Base-by-base conservation (phyloP, 2,888 invertebrate species). In the Ectemnius cavifrons region DNA sequence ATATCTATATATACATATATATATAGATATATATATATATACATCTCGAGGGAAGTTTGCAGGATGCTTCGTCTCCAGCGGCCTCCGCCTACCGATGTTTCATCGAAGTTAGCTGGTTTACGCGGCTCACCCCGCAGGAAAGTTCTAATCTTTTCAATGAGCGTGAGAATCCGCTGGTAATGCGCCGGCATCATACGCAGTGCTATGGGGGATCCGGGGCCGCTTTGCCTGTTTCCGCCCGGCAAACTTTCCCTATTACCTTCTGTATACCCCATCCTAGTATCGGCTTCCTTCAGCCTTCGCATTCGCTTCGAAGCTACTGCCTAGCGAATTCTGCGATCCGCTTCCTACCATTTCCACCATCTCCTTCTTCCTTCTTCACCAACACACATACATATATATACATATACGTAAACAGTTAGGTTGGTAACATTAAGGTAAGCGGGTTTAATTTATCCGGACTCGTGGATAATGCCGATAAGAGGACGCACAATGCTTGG, bases 161-260 rank as follows among this genome's bases (percentile, higher is more conserved):
- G 16, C 14, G 52, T 16, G 52, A 52, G 52, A 14, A 52, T 14
- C 52, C 37, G 37, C 37, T 37, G 37, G 37, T 37, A 37, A 37
- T 11, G 37, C 8, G 37, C 37, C 37, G 14, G 52, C 52, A 52
- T 52, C 52, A 52, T 52, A 52, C 52, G n/a, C 52, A 52, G n/a
- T 16, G 52, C 37, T 37, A 52, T 18, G 52, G 18, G 18, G 16
- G 52, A 52, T 52, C 52, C 16, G 0, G n/a, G 11, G 16, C 16
- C 16, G 58, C 27, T 52, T 16, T 14, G 67, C 64, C 63, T 69
- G 69, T 74, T 56, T 66, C 68, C 47, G 18, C 16, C 11, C n/a
- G 14, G 70, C 8, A 47, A 76, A 76, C 63, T 77, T 76, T 71
- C 56, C 58, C 75, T 28, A 62, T 77, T 65, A 71, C 63, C 52